Evolutionary conservation across 2,888 invertebrate species (phyloP).

Genomic region (Melinopterus prodromus): DNA sequence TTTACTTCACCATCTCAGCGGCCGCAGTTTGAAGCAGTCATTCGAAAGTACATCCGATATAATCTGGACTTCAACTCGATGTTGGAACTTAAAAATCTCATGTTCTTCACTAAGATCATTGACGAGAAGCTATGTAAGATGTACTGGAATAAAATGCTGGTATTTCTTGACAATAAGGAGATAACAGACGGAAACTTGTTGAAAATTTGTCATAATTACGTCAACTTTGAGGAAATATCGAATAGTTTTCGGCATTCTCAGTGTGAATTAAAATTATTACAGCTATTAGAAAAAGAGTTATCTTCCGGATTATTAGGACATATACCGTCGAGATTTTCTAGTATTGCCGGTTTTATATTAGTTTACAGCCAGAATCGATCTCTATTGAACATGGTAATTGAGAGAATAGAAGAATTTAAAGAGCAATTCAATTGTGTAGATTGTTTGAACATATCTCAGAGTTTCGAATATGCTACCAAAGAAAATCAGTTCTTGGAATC

Average conservation of each 20-base stretch:
- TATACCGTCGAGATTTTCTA: slow-evolving; percentile 59
- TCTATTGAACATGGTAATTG: slow-evolving; percentile 56
- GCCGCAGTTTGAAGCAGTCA: slow-evolving; percentile 55
- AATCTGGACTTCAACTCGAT: slow-evolving; percentile 52
- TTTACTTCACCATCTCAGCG: slow-evolving; percentile 61
- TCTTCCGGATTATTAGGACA: slow-evolving; percentile 54
- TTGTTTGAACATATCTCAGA: slow-evolving; percentile 60
- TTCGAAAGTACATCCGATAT: slow-evolving; percentile 53
- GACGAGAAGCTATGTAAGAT: slow-evolving; percentile 59
- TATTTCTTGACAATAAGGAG: slow-evolving; percentile 52
- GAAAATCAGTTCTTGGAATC: slow-evolving; percentile 39
- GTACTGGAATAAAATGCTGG: slow-evolving; percentile 61
- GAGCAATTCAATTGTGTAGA: slow-evolving; percentile 58
- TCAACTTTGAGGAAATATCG: slow-evolving; percentile 64
- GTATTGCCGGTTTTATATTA: slow-evolving; percentile 59
- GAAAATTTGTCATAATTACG: slow-evolving; percentile 62
- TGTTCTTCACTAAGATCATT: slow-evolving; percentile 62
- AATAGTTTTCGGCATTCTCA: slow-evolving; percentile 62
- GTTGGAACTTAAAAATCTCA: slow-evolving; percentile 59
- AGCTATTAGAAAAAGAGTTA: slow-evolving; percentile 56
- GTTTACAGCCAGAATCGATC: slow-evolving; percentile 57
- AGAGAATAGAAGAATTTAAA: slow-evolving; percentile 58
- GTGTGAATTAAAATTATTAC: slow-evolving; percentile 61
- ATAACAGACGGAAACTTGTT: slow-evolving; percentile 53
- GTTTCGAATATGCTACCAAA: slow-evolving; percentile 56